These are phyloP conservation scores for Leucosticte australis DNA, from an alignment of 2,113 vertebrate species.

Conservation along the genomic window DNA sequence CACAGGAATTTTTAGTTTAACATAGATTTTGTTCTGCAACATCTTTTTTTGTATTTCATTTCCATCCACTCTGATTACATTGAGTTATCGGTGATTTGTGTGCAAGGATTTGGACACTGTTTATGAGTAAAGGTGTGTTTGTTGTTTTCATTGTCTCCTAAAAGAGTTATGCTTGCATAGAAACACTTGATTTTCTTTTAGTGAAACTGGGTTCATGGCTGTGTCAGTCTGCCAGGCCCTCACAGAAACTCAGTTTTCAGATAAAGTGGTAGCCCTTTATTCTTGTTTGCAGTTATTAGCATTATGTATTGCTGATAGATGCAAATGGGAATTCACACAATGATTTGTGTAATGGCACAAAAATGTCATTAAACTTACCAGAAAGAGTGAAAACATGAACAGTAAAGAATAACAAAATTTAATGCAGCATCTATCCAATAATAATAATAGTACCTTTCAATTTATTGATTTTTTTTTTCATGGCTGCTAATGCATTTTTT, in stretches of 20 bases:
- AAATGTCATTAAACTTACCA: background rate
- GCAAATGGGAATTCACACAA: background rate
- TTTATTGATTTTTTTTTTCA: background rate
- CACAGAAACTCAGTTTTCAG: background rate
- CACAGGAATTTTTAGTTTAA: background rate
- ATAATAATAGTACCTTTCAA: background rate
- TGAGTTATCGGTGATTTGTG: background rate
- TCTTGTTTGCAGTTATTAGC: background rate
- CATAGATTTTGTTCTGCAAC: background rate
- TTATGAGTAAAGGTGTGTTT: background rate
- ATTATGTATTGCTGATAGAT: background rate
- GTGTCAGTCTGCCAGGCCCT: background rate
- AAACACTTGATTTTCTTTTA: background rate
- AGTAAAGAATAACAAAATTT: background rate
- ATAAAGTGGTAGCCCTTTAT: background rate
- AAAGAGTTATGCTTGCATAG: background rate
- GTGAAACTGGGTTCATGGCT: background rate
- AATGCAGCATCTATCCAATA: background rate
- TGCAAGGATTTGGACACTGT: background rate
- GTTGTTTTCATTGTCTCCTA: background rate
- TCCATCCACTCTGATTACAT: background rate
- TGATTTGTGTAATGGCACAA: background rate
- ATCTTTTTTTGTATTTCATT: background rate
- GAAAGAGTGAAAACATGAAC: background rate
- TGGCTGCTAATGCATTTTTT: background rate